These are phyloP conservation scores for Leptinotarsa haldemani DNA, from an alignment of 2,888 invertebrate genomes.

Conservation along the genomic window DNA sequence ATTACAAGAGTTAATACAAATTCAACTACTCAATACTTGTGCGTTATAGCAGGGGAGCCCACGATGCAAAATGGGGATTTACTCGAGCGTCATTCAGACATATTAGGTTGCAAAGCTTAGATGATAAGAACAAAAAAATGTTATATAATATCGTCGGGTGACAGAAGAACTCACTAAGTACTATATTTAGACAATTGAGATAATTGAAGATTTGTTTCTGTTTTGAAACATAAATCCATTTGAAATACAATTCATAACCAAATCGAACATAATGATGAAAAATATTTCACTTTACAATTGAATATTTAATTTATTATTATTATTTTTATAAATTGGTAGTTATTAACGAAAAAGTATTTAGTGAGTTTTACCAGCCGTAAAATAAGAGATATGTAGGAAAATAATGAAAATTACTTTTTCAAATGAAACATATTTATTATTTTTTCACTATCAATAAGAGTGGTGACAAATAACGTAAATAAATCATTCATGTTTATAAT, in stretches of 20 bases:
- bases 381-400: neutral
- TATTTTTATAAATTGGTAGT: neutral
- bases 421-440: neutral
- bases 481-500: no score
- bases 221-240: neutral
- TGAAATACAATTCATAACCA: neutral
- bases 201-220: neutral
- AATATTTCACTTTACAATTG: neutral
- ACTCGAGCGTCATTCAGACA: no score
- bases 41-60: no score
- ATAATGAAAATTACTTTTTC: neutral
- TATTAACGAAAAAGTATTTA: neutral
- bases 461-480: no score
- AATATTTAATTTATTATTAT: neutral
- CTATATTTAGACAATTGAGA: neutral
- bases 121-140: no score
- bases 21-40: neutral
- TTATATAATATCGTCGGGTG: no score
- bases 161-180: neutral
- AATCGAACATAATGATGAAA: conserved; percentile 4
- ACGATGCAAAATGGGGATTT: no score
- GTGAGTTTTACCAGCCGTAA: neutral
- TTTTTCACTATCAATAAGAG: neutral
- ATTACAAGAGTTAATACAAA: neutral
- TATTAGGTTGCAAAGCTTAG: no score